Base-by-base conservation (phyloP, 2,888 invertebrate genomes). In the Drosophila monieri region DNA sequence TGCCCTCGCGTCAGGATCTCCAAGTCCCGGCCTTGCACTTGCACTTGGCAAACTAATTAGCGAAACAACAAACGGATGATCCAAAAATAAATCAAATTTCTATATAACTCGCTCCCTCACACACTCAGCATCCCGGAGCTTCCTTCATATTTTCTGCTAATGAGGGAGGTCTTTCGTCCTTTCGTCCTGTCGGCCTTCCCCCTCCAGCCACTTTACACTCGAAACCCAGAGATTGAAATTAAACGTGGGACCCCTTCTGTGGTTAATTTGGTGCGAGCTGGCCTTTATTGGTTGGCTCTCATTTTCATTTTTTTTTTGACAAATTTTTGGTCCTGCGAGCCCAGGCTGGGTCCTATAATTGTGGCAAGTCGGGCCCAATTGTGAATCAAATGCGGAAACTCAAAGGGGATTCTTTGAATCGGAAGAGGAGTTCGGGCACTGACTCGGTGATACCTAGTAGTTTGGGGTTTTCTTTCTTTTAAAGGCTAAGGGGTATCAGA, bases 21-120 rank as follows among this genome's bases (percentile, higher is more conserved):
- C 1, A 32, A 32, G 54, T 44, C 21, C 21, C 10, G 43, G 10
- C 6, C 21, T 12, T 43, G 43, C 43, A 43, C 43, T 43, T 43
- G 43, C 43, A 43, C 43, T 43, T 43, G 43, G 43, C 43, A 21
- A 43, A 43, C 43, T 37, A 52, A 39, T 43, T 43, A 43, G 43
- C 10, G 21, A 12, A 43, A 21, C 18, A 43, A 21, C 21, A 12
- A 21, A 18, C 43, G 43, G 21, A 18, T 21, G 43, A 18, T 43
- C 18, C 12, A 12, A 43, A 43, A 43, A 43, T 21, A 43, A 18
- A 43, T 43, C 21, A 12, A 21, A 4, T 21, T 43, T n/a, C 35
- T 27, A 9, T 27, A n/a, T n/a, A 35, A 35, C 14, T n/a, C n/a
- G 6, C 27, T 9, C 9, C 2, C 2, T 9, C 9, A 27, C 27